Conservation (phyloP, 2,113 vertebrate genomes). For the Gymnocephalus cernua region DNA sequence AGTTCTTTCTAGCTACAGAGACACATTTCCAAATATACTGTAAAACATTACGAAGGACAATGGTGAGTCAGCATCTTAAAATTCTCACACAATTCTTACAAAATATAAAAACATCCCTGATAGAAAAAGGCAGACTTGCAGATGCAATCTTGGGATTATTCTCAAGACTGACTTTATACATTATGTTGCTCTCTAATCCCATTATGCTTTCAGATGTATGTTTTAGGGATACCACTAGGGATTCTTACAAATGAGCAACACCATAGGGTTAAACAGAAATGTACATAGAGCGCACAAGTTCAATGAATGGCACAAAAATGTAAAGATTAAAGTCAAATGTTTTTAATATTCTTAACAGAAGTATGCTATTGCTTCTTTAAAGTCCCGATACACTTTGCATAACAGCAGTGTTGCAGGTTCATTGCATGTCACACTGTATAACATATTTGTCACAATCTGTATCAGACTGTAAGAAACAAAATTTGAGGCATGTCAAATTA, state of each 20-base stretch:
- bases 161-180: neutral
- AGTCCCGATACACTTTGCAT: neutral
- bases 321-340: neutral
- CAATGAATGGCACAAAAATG: neutral
- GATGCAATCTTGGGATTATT: neutral
- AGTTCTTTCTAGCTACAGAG: neutral
- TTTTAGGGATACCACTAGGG: neutral
- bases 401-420: neutral
- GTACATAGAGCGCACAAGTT: neutral
- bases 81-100: constrained; percentile 23
- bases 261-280: neutral
- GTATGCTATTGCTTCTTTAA: neutral
- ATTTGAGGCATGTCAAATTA: neutral
- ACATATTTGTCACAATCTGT: neutral
- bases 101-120: neutral
- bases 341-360: neutral
- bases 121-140: neutral
- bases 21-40: constrained; percentile 15
- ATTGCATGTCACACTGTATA: neutral
- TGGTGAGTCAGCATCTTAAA: constrained; percentile 24
- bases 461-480: neutral
- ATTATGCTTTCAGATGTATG: neutral
- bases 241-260: neutral
- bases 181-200: neutral
- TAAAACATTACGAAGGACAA: constrained; percentile 17